Evolutionary conservation across 1,140 invertebrate species (phyloP).

Genomic region (Goniozus legneri): DNA sequence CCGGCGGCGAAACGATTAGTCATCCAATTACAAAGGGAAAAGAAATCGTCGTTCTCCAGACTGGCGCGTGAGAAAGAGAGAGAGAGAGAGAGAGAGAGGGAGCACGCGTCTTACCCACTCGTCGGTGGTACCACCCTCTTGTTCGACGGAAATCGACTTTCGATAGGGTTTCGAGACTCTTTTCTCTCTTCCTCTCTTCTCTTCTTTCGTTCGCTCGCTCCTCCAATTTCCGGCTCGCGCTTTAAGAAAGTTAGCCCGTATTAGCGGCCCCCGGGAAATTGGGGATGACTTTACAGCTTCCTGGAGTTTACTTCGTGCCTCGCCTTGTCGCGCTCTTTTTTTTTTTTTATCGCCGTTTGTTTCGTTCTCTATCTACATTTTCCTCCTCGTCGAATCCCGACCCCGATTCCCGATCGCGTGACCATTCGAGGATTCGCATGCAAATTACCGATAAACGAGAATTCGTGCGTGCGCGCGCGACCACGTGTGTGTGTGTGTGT

Average conservation of each 20-base stretch:
- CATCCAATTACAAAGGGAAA: conserved; percentile 12
- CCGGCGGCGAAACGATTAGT: conserved; percentile 3
- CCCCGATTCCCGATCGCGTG: too few relatives aligned
- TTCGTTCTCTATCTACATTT: too few relatives aligned
- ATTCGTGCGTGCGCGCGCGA: too few relatives aligned
- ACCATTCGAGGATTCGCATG: too few relatives aligned
- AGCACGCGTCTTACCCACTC: background rate
- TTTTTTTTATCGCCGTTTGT: background rate
- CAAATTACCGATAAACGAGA: too few relatives aligned
- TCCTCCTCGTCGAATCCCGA: too few relatives aligned
- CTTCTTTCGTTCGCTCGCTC: too few relatives aligned
- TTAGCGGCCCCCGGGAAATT: background rate
- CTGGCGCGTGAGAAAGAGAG: background rate
- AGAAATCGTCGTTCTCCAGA: background rate
- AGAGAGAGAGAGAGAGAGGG: background rate
- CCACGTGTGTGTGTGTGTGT: too few relatives aligned
- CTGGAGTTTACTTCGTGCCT: background rate
- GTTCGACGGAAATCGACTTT: conserved; percentile 7
- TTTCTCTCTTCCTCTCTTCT: too few relatives aligned
- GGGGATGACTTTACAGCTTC: background rate
- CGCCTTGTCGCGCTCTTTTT: background rate
- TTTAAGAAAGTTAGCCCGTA: background rate
- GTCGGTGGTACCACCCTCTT: background rate
- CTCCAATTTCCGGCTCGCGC: conserved; percentile 11
- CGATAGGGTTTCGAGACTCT: conserved; percentile 2